These are phyloP conservation scores for Thymelicus acteon DNA, from an alignment of 2,888 invertebrate genomes.

Conservation along the genomic window DNA sequence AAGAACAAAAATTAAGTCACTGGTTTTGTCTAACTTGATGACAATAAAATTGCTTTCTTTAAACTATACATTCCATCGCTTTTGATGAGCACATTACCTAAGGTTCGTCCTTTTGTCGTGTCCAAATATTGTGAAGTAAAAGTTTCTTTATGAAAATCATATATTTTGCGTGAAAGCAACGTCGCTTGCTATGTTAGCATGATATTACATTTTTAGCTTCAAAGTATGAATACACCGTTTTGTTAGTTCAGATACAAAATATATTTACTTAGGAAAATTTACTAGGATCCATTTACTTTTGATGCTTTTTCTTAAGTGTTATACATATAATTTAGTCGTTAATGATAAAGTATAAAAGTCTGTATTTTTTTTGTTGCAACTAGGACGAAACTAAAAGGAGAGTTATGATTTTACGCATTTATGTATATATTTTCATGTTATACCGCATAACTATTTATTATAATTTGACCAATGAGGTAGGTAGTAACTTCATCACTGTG, in stretches of 20 bases:
- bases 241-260: background rate
- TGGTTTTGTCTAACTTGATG: no score
- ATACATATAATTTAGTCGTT: no score
- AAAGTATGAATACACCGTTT: constrained; percentile 3
- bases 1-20: no score
- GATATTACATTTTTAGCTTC: constrained; percentile 16
- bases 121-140: constrained; percentile 42
- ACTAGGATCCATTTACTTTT: background rate
- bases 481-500: no score
- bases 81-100: background rate
- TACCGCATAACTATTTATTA: no score
- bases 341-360: no score
- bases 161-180: constrained; percentile 44
- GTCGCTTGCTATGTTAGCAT: constrained; percentile 6
- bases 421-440: no score
- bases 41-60: no score
- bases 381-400: no score
- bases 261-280: constrained; percentile 9
- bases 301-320: background rate
- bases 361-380: no score
- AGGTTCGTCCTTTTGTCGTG: constrained; percentile 49
- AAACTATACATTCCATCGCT: background rate
- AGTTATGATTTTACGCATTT: no score
- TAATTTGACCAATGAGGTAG: no score
- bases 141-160: constrained; percentile 64